Evolutionary conservation across 2,888 invertebrate species (phyloP).

Genomic region (Dicyrtomina minuta): DNA sequence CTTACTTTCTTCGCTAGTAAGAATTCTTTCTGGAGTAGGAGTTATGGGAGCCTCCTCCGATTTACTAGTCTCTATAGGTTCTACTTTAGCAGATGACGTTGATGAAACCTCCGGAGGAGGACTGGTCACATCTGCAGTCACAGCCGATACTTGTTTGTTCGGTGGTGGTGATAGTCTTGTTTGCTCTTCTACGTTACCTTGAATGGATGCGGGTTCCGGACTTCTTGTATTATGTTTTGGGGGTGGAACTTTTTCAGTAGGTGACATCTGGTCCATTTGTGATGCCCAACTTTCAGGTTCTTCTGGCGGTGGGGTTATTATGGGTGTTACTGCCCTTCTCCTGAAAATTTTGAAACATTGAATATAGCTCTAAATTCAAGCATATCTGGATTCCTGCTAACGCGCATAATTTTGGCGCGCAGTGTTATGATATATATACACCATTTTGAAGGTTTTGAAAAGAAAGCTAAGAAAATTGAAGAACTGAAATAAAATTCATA

Average conservation of each 20-base stretch:
- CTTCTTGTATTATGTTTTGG: not conserved
- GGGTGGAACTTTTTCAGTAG: slow-evolving; percentile 23
- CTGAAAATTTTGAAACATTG: no score
- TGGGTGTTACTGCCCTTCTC: not conserved
- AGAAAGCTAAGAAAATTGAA: no score
- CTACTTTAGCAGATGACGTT: no score
- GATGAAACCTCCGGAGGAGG: no score
- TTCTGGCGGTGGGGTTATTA: no score
- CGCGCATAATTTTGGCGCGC: no score
- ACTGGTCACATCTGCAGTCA: not conserved
- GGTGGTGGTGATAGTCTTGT: slow-evolving; percentile 3
- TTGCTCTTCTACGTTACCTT: not conserved
- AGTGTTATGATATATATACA: no score
- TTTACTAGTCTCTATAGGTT: not conserved
- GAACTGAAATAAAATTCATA: no score
- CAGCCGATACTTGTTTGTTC: not conserved
- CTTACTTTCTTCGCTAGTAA: not conserved
- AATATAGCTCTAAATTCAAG: no score
- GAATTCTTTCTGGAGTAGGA: no score
- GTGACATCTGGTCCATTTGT: slow-evolving; percentile 32
- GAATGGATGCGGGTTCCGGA: not conserved
- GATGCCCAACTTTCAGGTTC: slow-evolving; percentile 21
- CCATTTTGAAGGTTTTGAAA: no score
- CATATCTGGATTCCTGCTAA: no score
- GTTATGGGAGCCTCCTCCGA: not conserved